phyloP scores from a whole-genome alignment of 2,113 vertebrate genomes.

The Eulemur rufifrons region DNA sequence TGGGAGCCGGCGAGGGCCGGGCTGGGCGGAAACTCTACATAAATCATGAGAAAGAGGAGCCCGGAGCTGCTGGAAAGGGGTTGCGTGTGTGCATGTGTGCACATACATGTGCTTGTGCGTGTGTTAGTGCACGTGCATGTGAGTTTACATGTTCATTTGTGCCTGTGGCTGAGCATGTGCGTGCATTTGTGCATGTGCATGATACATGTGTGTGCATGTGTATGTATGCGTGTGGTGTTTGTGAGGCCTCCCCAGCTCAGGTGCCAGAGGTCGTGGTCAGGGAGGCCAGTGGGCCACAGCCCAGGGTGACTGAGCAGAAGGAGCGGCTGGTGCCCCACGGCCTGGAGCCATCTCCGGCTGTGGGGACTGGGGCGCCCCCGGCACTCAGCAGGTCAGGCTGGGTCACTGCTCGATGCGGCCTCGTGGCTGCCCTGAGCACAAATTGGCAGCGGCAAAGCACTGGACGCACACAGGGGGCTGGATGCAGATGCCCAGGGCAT shows the following conservation, averaged over 20 bases:
- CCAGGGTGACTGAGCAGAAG: no score
- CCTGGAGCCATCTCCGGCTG: not conserved
- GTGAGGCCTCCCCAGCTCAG: not conserved
- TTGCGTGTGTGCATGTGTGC: no score
- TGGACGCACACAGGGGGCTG: no score
- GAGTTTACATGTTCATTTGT: not conserved
- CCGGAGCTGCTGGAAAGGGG: not conserved
- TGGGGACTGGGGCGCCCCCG: not conserved
- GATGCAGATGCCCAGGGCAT: accelerated
- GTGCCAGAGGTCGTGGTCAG: no score
- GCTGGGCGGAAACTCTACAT: accelerated
- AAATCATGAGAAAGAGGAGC: not conserved
- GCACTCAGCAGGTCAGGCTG: accelerated
- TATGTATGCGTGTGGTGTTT: not conserved
- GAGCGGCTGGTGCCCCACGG: no score
- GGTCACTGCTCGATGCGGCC: accelerated
- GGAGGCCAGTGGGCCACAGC: no score
- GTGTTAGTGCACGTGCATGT: not conserved
- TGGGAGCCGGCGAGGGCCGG: accelerated
- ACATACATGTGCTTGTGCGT: not conserved
- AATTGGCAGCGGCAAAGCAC: accelerated
- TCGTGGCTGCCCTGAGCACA: accelerated
- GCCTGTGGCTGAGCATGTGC: not conserved
- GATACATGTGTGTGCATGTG: not conserved
- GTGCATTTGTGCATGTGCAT: not conserved